Base-by-base conservation (phyloP, 2,113 vertebrate genomes). In the Telmatochromis brachygnathus region DNA sequence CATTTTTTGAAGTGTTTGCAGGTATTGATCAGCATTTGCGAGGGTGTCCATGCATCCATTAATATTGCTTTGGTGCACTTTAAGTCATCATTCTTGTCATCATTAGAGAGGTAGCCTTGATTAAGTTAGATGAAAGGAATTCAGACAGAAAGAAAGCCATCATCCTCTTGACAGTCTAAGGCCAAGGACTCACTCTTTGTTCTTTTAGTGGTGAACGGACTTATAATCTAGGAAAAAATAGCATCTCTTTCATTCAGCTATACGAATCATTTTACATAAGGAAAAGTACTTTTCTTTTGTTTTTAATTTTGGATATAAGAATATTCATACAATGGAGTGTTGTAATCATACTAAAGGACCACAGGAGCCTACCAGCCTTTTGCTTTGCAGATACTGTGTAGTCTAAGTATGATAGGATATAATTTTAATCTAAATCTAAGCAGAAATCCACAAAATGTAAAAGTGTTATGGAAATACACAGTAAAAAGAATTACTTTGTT, bases 21-120 rank as follows among this genome's bases (percentile, higher is more conserved):
- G 30, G 75, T 93, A 95, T 93, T 89, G 95, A 95, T 95, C 80
- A 65, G 79, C 86, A 53, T 88, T 89, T 86, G 81, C 55, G 62
- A 80, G 70, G n/a, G 60, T 26, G 19, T 39, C 85, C 15, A 5
- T 70, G 62, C 75, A 85, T 84, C 65, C 85, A 88, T 90, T 92
- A 88, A 87, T 82, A 55, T 56, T 54, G 65, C 60, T 53, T 75
- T 12, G 6, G 62, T 82, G 82, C 90, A 84, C 88, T 88, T 91
- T n/a, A 77, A 80, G 47, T 77, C 91, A 93, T 93, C 82, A 81
- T 91, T 84, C 89, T 86, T 84, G 84, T 88, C 87, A 89, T 94
- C 89, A 91, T 89, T 80, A 88, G 87, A 91, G 85, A 87, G 75
- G 86, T 54, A 35, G 30, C 73, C 93, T 94, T 65, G 90, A 96